Conservation (phyloP, 1,140 invertebrate species). For the Neodiprion fabricii region DNA sequence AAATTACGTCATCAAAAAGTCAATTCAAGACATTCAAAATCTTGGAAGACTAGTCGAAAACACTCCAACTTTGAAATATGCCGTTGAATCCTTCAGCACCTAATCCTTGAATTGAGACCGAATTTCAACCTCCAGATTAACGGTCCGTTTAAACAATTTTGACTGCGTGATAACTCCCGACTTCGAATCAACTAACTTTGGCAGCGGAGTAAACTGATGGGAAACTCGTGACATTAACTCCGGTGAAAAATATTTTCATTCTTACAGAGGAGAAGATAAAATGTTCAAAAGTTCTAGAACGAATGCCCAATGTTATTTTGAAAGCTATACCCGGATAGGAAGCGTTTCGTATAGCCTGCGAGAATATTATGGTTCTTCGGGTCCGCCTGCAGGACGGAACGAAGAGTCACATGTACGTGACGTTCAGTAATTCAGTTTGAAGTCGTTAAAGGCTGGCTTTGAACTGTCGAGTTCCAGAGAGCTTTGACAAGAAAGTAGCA, state of each 20-base stretch:
- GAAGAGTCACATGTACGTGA: neutral
- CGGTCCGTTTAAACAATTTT: no score
- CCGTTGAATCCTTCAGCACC: no score
- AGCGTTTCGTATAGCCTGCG: neutral
- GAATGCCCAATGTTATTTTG: neutral
- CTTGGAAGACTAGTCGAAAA: no score
- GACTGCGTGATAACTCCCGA: no score
- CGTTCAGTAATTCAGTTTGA: neutral
- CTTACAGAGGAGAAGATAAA: neutral
- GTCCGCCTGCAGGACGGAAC: neutral
- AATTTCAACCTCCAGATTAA: no score
- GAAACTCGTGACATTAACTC: no score
- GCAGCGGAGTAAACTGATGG: no score
- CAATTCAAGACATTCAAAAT: no score
- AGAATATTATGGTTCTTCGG: neutral
- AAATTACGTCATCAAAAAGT: no score
- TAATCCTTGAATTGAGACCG: no score
- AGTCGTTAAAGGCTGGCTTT: constrained; percentile 2
- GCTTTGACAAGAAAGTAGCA: neutral
- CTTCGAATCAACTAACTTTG: no score
- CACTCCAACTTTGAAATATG: no score
- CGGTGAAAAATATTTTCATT: neutral
- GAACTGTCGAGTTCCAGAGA: neutral
- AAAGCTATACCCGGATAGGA: neutral
- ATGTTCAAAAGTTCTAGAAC: neutral